A percentile compares a stretch with the other conserved stretches of the same genome.
These are phyloP conservation scores for Crepidodera aurea DNA, from an alignment of 2,888 invertebrate genomes.

Conservation along the genomic window DNA sequence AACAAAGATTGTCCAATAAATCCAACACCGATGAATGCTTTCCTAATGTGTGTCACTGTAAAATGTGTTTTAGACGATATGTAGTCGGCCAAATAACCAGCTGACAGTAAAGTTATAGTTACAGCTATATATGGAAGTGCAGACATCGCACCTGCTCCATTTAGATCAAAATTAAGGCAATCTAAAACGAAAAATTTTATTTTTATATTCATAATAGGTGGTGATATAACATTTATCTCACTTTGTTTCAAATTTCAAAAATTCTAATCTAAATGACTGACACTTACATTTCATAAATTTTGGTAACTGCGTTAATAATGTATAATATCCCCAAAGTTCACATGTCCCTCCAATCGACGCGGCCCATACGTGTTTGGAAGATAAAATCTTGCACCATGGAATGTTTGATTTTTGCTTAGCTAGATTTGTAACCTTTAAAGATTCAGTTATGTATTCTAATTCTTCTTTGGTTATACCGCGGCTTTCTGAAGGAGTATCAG, in stretches of 20 bases:
- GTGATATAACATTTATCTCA: too few species aligned
- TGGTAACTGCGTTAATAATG: conserved; percentile 62
- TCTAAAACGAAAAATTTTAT: conserved; percentile 60
- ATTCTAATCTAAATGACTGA: too few species aligned
- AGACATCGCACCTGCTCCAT: conserved; percentile 82
- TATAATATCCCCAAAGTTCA: conserved; percentile 92
- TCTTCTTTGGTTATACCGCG: conserved; percentile 76
- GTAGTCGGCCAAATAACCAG: conserved; percentile 86
- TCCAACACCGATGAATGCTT: conserved; percentile 74
- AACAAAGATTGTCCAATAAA: conserved; percentile 83
- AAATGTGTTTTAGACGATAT: conserved; percentile 69
- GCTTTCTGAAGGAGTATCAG: conserved; percentile 79
- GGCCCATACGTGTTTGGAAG: conserved; percentile 82
- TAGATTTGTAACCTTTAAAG: conserved; percentile 57
- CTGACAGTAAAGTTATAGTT: conserved; percentile 79
- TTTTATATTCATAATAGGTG: too few species aligned
- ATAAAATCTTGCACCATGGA: conserved; percentile 80
- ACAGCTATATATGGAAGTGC: conserved; percentile 89
- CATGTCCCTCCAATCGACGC: conserved; percentile 84
- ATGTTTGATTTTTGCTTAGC: conserved; percentile 62
- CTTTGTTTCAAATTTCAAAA: too few species aligned
- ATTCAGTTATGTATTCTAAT: conserved; percentile 75
- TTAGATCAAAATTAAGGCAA: conserved; percentile 74
- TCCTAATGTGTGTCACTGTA: conserved; percentile 76
- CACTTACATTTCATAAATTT: conserved; percentile 38